Evolutionary conservation across 2,888 invertebrate species (phyloP).

Genomic region (Andrena marginata): DNA sequence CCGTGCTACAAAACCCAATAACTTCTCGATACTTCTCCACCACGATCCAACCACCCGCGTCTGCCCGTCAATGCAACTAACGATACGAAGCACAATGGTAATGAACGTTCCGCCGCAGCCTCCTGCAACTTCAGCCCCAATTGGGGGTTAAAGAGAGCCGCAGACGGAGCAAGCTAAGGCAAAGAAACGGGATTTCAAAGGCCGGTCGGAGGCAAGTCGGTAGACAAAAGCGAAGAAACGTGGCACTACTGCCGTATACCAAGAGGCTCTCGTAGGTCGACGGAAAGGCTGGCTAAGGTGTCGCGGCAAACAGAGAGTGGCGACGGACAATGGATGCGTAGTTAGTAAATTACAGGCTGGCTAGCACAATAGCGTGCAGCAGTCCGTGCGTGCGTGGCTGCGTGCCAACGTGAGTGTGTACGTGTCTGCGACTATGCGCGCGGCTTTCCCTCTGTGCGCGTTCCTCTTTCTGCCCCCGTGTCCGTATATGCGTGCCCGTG

Average conservation of each 20-base stretch:
- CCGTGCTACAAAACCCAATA: too few relatives aligned
- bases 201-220: constrained; percentile 1
- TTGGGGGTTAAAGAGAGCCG: not conserved
- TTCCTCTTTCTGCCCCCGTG: not conserved
- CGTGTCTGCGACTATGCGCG: constrained; percentile 27
- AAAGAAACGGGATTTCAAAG: not conserved
- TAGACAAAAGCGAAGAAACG: constrained; percentile 43
- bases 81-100: too few relatives aligned
- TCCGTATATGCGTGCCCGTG: not conserved
- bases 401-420: constrained; percentile 7
- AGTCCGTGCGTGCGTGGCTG: constrained; percentile 36
- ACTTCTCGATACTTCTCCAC: too few relatives aligned
- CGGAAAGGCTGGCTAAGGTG: constrained; percentile 63
- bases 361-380: constrained; percentile 72
- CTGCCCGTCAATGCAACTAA: too few relatives aligned
- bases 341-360: constrained; percentile 81
- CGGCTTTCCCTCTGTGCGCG: constrained; percentile 37
- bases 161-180: not conserved
- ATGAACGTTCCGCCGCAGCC: too few relatives aligned
- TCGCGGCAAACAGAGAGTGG: constrained; percentile 71
- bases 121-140: too few relatives aligned
- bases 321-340: constrained; percentile 76
- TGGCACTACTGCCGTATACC: not conserved
- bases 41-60: too few relatives aligned
- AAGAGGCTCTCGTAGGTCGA: constrained; percentile 21